phyloP scores from a whole-genome alignment of 2,888 invertebrate species.

The Apamea anceps region DNA sequence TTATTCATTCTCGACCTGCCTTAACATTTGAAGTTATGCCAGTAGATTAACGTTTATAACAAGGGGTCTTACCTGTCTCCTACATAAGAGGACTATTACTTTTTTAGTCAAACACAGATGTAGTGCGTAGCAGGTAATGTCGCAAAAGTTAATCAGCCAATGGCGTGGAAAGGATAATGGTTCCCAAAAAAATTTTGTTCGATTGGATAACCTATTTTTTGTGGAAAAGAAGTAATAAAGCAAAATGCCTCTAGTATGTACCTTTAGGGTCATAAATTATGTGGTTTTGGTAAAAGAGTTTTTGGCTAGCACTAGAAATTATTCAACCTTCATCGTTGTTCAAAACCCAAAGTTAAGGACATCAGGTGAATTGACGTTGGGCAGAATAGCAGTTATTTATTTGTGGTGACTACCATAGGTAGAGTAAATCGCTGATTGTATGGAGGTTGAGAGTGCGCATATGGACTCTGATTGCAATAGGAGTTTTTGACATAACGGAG shows the following conservation, averaged over 20 bases:
- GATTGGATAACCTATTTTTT: neutral
- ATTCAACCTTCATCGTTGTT: neutral
- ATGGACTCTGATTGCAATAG: neutral
- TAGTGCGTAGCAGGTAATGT: constrained; percentile 35
- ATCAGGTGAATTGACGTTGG: no score
- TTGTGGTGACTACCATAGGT: neutral
- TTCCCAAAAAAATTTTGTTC: constrained; percentile 18
- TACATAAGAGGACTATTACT: constrained; percentile 10
- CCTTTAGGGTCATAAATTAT: neutral
- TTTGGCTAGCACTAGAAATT: neutral
- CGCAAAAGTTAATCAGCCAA: constrained; percentile 26
- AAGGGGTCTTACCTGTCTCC: constrained; percentile 11
- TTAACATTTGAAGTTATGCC: constrained; percentile 3
- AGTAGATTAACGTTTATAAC: constrained; percentile 16
- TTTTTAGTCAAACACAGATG: constrained; percentile 29
- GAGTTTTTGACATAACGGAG: neutral
- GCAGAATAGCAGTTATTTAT: neutral
- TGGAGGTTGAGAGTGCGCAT: neutral
- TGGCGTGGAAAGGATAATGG: constrained; percentile 46
- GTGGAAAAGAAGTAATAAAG: neutral
- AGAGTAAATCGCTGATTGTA: neutral
- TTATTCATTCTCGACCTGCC: neutral
- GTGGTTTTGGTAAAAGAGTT: neutral
- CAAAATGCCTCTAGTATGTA: neutral
- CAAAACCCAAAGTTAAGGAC: neutral